Conservation (phyloP, 2,797 vertebrate species). For the Pangasius mekongensis region DNA sequence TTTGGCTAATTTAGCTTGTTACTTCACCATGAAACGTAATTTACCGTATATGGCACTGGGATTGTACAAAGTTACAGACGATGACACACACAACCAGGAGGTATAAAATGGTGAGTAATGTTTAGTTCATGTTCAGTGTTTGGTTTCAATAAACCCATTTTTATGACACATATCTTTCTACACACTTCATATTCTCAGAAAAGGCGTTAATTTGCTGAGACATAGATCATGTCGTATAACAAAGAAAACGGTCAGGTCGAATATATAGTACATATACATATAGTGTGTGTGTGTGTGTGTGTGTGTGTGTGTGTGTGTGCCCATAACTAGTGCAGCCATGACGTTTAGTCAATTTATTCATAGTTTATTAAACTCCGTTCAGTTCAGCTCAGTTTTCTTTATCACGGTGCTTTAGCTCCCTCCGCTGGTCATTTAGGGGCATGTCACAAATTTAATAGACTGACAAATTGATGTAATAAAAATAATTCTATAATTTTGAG, state of each 20-base stretch:
- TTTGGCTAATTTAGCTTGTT: neutral
- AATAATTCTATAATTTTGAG: neutral
- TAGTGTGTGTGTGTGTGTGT: too few relatives aligned
- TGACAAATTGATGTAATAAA: neutral
- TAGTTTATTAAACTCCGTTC: neutral
- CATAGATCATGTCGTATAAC: neutral
- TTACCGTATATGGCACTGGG: neutral
- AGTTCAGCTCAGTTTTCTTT: neutral
- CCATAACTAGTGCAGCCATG: neutral
- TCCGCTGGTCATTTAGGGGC: neutral
- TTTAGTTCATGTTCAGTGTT: neutral
- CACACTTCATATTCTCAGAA: neutral
- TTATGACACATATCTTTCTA: neutral
- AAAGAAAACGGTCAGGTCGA: neutral
- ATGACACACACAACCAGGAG: neutral
- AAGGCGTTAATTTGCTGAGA: neutral
- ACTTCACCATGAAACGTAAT: neutral
- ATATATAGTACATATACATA: neutral
- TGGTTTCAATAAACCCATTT: neutral
- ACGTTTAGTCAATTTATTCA: neutral
- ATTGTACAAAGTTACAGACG: neutral
- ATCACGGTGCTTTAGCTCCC: neutral
- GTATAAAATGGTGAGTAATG: neutral
- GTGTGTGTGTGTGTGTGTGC: neutral
- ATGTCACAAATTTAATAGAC: neutral